Evolutionary conservation across 2,888 invertebrate genomes (phyloP).

Genomic region (Euplagia quadripunctaria): DNA sequence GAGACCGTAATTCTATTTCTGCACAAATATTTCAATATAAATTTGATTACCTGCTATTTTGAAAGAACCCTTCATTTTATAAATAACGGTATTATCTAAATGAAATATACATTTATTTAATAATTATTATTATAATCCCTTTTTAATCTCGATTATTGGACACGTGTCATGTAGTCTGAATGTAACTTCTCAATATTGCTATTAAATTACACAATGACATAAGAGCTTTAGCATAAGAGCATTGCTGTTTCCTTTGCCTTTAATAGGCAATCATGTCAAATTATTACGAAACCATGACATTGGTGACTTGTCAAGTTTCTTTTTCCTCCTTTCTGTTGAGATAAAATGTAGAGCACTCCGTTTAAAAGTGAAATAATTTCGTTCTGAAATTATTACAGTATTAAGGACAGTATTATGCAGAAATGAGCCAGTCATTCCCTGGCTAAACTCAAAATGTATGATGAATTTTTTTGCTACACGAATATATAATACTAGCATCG

Average conservation of each 20-base stretch:
- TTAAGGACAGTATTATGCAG: neutral
- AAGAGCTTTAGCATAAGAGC: neutral
- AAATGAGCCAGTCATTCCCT: too few species aligned
- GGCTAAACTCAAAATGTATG: too few species aligned
- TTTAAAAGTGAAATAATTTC: neutral
- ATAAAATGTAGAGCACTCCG: neutral
- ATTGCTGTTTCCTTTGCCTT: neutral
- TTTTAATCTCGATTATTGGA: too few species aligned
- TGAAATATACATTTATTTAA: too few species aligned
- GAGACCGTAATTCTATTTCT: neutral
- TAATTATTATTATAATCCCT: too few species aligned
- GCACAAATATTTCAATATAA: neutral
- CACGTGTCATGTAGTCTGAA: neutral
- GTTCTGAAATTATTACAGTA: neutral
- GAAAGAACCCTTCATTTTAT: neutral
- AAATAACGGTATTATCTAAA: neutral
- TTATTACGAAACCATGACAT: neutral
- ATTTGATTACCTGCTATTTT: neutral
- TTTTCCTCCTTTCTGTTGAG: neutral
- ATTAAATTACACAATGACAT: neutral
- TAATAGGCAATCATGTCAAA: neutral
- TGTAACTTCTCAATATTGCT: neutral
- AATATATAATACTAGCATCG: too few species aligned
- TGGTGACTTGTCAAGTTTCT: neutral
- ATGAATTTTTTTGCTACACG: too few species aligned